Conservation (phyloP, 1,140 invertebrate species). For the Eubasilissa regina region DNA sequence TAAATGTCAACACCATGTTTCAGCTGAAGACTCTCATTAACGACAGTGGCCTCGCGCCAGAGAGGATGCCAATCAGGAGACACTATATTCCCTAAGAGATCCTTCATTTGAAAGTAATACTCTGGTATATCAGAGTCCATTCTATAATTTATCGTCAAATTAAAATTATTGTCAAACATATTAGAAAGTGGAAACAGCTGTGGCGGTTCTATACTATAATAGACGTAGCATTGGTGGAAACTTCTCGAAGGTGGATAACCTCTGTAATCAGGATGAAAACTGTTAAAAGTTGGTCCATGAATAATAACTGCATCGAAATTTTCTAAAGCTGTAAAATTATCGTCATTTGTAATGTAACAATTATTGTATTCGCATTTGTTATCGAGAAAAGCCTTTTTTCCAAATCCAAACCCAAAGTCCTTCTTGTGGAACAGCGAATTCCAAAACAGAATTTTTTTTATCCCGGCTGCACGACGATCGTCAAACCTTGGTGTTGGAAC, state of each 20-base stretch:
- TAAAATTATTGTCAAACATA: slow-evolving; percentile 72
- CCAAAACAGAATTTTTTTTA: slow-evolving; percentile 52
- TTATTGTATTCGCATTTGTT: slow-evolving; percentile 35
- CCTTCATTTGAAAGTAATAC: slow-evolving; percentile 66
- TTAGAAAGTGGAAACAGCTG: slow-evolving; percentile 63
- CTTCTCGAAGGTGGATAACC: slow-evolving; percentile 60
- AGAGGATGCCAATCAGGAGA: slow-evolving; percentile 58
- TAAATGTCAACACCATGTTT: slow-evolving; percentile 34
- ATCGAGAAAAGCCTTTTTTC: not conserved
- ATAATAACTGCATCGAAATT: slow-evolving; percentile 67
- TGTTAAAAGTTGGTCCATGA: slow-evolving; percentile 61
- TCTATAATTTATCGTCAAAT: slow-evolving; percentile 78
- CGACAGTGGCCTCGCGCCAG: slow-evolving; percentile 44
- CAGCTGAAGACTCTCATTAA: not conserved
- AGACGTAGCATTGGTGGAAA: slow-evolving; percentile 63
- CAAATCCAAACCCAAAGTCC: slow-evolving; percentile 43
- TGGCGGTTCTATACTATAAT: slow-evolving; percentile 65
- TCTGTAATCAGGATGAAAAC: slow-evolving; percentile 51
- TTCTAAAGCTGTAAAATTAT: slow-evolving; percentile 49
- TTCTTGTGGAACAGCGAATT: slow-evolving; percentile 42
- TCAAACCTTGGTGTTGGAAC: too few relatives aligned
- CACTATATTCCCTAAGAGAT: slow-evolving; percentile 61
- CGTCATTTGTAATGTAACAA: slow-evolving; percentile 44
- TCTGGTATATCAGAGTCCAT: slow-evolving; percentile 76
- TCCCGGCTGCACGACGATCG: not conserved